Base-by-base conservation (phyloP, 2,888 invertebrate species). In the Drosophila maculinotata region DNA sequence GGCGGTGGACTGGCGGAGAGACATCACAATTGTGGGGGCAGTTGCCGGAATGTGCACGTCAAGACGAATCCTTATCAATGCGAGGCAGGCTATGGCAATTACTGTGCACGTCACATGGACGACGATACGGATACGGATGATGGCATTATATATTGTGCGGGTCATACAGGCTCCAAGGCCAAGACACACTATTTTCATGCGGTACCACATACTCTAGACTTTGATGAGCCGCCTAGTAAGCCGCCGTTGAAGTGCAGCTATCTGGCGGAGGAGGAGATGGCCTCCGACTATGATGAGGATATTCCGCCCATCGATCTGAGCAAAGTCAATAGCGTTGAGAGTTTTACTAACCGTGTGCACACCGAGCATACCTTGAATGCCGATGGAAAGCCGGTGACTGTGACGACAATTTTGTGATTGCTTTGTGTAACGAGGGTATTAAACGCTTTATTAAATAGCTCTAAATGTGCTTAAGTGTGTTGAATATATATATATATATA, bases 401-500 rank as follows among this genome's bases (percentile, higher is more conserved):
- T 90, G 59, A 91, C 91, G 45, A 91, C 91, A 62, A 91, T 91
- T 81, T 89, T 91, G 91, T 91, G 91, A 91, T 91, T 76, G 57
- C 63, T n/a, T n/a, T n/a, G n/a, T n/a, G n/a, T n/a, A 60, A 68
- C 36, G 20, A 20, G 31, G 26, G 23, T 30, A 39, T 17, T 7
- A n/a, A n/a, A 14, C 23, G 52, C 28, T 59, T 33, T 41, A 23
- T 42, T 23, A 3, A 45, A 17, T 30, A 44, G 17, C 25, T 47
- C 15, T 23, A 41, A 28, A 33, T 48, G 28, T 48, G 33, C 47
- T 41, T 47, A 26, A 33, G 25, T 33, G 20, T 31, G 17, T 31
- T 44, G 38, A 14, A 57, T 26, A 8, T 25, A 7, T 9, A 25
- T 35, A 12, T n/a, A 7, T 17, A 15, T 3, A 30, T 35, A 25